Percentiles rank a stretch among this genome's conserved stretches.
Conservation (phyloP, 92 coral and sea anemone genomes). For the Phenganax subtilis region DNA sequence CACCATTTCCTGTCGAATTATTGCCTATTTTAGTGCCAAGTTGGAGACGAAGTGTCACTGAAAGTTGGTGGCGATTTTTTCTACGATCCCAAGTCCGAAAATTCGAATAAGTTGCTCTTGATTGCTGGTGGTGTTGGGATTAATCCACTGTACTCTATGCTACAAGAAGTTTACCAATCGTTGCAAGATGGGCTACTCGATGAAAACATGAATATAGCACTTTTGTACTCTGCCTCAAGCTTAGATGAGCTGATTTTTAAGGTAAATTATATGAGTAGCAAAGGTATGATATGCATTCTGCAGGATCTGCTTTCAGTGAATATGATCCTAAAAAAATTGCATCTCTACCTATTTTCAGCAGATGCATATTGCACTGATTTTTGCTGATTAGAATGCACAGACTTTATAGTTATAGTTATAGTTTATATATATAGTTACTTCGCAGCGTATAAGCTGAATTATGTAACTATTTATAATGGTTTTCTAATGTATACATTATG, state of each 20-base stretch:
- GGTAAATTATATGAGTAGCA: constrained; percentile 37
- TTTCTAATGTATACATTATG: too few species aligned
- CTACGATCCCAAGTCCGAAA: constrained; percentile 50
- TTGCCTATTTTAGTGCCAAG: constrained; percentile 54
- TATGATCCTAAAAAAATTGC: too few species aligned
- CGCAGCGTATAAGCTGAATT: too few species aligned
- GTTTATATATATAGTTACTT: too few species aligned
- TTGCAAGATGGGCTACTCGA: constrained; percentile 40
- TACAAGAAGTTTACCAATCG: constrained; percentile 46
- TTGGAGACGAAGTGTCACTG: constrained; percentile 73
- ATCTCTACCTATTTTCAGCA: too few species aligned
- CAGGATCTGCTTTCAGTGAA: too few species aligned
- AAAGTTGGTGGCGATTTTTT: constrained; percentile 86
- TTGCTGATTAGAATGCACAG: too few species aligned
- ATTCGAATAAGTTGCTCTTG: constrained; percentile 56
- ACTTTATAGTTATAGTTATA: too few species aligned
- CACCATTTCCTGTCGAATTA: too few species aligned
- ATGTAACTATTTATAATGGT: too few species aligned
- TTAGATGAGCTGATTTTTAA: constrained; percentile 76
- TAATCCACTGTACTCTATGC: constrained; percentile 81
- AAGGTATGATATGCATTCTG: neutral
- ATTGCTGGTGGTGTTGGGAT: constrained; percentile 97
- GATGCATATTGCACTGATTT: too few species aligned
- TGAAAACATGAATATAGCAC: constrained; percentile 33
- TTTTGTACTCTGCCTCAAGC: constrained; percentile 75